Conservation (phyloP, 2,797 vertebrate genomes). For the Parauchenoglanis ngamensis region DNA sequence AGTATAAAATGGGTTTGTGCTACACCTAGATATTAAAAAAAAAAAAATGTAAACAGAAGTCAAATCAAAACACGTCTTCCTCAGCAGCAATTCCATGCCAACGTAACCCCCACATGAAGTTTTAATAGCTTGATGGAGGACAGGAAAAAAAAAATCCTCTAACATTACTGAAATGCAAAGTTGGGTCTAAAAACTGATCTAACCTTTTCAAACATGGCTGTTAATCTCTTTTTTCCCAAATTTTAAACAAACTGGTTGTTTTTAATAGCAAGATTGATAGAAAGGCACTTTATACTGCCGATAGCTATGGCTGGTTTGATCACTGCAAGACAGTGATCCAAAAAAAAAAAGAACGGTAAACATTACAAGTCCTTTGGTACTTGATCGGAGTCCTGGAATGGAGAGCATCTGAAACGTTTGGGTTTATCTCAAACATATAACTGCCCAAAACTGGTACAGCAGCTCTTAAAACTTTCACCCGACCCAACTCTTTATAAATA, state of each 20-base stretch:
- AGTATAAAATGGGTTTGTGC: background rate
- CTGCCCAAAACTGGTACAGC: constrained; percentile 11
- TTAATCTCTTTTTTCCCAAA: background rate
- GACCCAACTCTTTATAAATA: background rate
- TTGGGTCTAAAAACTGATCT: background rate
- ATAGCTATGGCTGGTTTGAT: background rate
- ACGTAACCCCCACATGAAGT: background rate
- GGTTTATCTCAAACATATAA: background rate
- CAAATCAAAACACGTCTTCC: background rate
- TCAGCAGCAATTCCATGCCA: background rate
- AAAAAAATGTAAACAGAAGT: background rate
- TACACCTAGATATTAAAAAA: background rate
- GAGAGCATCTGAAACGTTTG: background rate
- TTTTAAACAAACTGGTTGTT: background rate
- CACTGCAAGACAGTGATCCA: background rate
- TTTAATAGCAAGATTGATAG: background rate
- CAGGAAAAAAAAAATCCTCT: background rate
- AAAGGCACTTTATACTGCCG: constrained; percentile 16
- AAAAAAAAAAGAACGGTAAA: constrained; percentile 25
- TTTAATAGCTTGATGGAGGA: background rate
- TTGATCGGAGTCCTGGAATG: background rate
- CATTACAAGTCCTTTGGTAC: background rate
- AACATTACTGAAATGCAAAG: background rate
- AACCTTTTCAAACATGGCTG: background rate
- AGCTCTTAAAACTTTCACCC: constrained; percentile 20